A percentile compares a stretch with the other conserved stretches of the same genome.
phyloP scores from a whole-genome alignment of 2,797 vertebrate genomes.

The Periparus ater region DNA sequence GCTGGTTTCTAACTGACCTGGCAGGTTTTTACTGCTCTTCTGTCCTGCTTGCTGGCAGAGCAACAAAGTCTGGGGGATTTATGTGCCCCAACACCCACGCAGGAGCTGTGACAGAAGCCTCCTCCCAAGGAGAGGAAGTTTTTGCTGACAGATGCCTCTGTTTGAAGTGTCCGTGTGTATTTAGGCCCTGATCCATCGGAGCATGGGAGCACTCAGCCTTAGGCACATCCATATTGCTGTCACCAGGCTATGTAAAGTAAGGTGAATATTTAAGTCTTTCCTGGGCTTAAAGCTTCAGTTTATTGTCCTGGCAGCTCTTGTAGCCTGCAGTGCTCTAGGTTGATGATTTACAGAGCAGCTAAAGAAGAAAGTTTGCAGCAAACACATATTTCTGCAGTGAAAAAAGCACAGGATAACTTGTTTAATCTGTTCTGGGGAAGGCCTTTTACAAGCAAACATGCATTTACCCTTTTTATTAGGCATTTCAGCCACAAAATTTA shows the following conservation, averaged over 20 bases:
- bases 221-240: background rate
- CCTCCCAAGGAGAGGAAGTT: background rate
- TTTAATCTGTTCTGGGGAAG: background rate
- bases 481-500: background rate
- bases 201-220: background rate
- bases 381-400: background rate
- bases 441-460: background rate
- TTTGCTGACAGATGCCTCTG: slow-evolving; percentile 5
- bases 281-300: background rate
- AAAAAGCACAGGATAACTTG: background rate
- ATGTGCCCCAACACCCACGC: background rate
- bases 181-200: slow-evolving; percentile 4
- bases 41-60: slow-evolving; percentile 29
- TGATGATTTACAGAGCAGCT: slow-evolving; percentile 30
- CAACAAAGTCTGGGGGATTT: slow-evolving; percentile 31
- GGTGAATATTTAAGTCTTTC: background rate
- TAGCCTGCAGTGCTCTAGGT: background rate
- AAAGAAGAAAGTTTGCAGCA: background rate
- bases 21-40: slow-evolving; percentile 19
- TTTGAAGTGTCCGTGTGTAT: background rate
- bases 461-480: background rate
- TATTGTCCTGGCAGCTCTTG: background rate
- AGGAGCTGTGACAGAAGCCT: background rate
- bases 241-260: background rate
- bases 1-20: slow-evolving; percentile 43